phyloP scores from a whole-genome alignment of 2,888 invertebrate genomes.

The Apamea anceps region DNA sequence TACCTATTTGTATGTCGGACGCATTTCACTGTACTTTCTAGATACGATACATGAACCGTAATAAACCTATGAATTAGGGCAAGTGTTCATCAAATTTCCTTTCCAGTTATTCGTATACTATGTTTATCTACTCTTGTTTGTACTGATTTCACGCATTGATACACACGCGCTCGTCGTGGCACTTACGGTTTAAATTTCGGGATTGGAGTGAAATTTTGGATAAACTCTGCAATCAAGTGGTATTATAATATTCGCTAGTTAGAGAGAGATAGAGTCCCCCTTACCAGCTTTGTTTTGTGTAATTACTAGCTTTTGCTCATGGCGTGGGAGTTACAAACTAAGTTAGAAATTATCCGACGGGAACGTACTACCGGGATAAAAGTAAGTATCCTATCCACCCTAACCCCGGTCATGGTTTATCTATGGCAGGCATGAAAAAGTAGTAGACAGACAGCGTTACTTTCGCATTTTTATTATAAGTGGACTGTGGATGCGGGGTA shows the following conservation, averaged over 20 bases:
- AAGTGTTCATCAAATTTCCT: slow-evolving; percentile 1
- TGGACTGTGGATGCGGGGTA: too few species aligned
- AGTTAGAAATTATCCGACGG: background rate
- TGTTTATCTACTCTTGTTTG: background rate
- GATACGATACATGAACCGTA: slow-evolving; percentile 31
- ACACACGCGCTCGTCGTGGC: background rate
- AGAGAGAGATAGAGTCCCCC: background rate
- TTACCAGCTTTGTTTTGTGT: too few species aligned
- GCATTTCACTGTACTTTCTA: slow-evolving; percentile 73
- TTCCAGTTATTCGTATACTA: background rate
- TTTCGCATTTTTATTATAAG: background rate
- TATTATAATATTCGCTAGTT: background rate
- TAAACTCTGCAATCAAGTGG: background rate
- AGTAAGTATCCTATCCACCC: background rate
- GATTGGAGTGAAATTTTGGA: background rate
- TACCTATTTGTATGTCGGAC: slow-evolving; percentile 60
- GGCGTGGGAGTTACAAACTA: background rate
- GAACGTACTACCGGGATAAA: background rate
- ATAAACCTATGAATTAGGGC: slow-evolving; percentile 27
- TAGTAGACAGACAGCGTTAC: background rate
- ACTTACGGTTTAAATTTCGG: background rate
- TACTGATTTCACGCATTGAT: background rate
- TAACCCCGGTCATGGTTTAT: background rate
- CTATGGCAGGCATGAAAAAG: background rate
- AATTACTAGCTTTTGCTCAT: background rate